Conservation (phyloP, 1,140 invertebrate genomes). For the Campodea augens region DNA sequence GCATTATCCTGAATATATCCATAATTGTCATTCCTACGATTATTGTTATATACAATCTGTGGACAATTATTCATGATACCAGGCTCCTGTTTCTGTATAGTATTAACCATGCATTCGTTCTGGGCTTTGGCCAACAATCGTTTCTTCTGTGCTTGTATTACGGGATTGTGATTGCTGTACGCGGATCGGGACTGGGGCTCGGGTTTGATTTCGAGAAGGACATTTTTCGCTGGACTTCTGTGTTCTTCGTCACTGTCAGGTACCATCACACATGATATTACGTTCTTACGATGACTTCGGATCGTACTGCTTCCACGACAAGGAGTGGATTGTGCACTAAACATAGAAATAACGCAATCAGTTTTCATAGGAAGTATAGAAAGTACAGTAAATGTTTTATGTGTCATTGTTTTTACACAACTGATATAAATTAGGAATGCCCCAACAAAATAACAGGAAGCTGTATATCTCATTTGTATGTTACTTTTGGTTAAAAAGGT, state of each 20-base stretch:
- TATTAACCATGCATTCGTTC: constrained; percentile 46
- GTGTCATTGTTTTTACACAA: background rate
- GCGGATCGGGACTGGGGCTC: constrained; percentile 8
- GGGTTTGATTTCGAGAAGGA: background rate
- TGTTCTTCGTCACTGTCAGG: constrained; percentile 57
- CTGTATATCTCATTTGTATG: too few relatives aligned
- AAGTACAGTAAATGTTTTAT: background rate
- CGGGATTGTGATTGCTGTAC: too few relatives aligned
- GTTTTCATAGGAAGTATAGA: constrained; percentile 26
- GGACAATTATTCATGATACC: too few relatives aligned
- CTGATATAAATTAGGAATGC: background rate
- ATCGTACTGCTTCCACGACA: constrained; percentile 19
- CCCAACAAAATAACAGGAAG: background rate
- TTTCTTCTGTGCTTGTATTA: constrained; percentile 76
- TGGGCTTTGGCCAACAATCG: constrained; percentile 67
- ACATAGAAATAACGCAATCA: constrained; percentile 21
- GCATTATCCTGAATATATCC: too few relatives aligned
- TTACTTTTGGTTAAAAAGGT: background rate
- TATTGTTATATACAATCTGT: too few relatives aligned
- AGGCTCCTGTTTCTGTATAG: constrained; percentile 17
- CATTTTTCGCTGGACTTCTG: constrained; percentile 29
- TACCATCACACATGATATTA: constrained; percentile 63
- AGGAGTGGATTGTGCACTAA: constrained; percentile 9
- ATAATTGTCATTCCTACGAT: too few relatives aligned
- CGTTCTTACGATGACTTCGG: constrained; percentile 36